A percentile compares a stretch with the other conserved stretches of the same genome.
Conservation (phyloP, 2,113 vertebrate species). For the Oreochromis aureus region DNA sequence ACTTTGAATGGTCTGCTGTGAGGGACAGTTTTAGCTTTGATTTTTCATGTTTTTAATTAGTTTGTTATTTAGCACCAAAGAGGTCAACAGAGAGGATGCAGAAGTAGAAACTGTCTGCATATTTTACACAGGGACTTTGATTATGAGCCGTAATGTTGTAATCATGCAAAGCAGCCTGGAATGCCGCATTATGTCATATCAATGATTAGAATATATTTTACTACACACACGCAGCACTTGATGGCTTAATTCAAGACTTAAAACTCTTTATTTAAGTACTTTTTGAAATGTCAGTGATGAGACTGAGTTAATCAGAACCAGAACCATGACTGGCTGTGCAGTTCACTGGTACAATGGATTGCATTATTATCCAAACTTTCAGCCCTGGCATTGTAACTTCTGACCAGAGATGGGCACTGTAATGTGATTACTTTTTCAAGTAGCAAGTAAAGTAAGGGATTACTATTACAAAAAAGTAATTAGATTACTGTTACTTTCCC, state of each 20-base stretch:
- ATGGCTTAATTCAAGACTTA: not conserved
- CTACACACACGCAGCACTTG: not conserved
- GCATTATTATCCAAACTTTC: not conserved
- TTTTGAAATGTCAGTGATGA: not conserved
- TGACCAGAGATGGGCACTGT: not conserved
- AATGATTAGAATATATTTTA: not conserved
- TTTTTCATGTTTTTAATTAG: not conserved
- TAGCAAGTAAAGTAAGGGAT: not conserved
- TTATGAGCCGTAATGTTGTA: not conserved
- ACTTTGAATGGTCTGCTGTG: not conserved
- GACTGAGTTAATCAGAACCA: not conserved
- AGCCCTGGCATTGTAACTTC: not conserved
- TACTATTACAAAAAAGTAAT: not conserved
- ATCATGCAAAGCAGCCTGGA: not conserved
- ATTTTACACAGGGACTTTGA: not conserved
- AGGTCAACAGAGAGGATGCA: not conserved
- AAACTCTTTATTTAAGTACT: not conserved
- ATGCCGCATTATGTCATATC: not conserved
- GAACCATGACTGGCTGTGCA: not conserved
- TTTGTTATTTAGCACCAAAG: not conserved
- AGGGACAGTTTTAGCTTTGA: not conserved
- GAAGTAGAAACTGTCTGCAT: not conserved
- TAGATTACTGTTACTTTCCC: not conserved
- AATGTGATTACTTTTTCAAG: fast-evolving
- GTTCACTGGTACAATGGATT: not conserved